A percentile compares a stretch with the other conserved stretches of the same genome.
Evolutionary conservation across 2,113 vertebrate species (phyloP).

Genomic region (Anseranas semipalmata): DNA sequence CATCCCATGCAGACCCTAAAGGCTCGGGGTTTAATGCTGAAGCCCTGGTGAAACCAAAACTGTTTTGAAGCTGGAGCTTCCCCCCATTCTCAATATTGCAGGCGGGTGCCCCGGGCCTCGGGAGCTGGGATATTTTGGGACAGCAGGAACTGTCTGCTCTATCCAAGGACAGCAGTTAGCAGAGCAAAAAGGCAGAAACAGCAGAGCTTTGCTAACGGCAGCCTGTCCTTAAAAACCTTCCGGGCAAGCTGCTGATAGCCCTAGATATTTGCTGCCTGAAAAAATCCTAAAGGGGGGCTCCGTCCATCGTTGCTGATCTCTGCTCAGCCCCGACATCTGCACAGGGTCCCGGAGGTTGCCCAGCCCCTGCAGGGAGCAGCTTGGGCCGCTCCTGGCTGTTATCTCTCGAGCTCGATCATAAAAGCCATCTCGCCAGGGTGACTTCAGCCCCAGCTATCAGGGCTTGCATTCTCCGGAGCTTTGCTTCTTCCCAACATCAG

Average conservation of each 20-base stretch:
- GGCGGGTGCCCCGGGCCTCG: background rate
- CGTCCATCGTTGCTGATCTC: background rate
- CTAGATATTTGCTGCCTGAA: background rate
- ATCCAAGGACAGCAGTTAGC: background rate
- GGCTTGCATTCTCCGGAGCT: rapidly evolving
- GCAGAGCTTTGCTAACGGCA: background rate
- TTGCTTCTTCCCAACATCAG: background rate
- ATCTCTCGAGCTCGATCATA: background rate
- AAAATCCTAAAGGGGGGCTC: background rate
- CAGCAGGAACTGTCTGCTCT: background rate
- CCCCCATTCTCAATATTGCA: rapidly evolving
- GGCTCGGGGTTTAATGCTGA: background rate
- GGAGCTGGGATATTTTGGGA: background rate
- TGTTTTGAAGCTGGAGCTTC: background rate
- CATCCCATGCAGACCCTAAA: background rate
- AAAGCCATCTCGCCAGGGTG: background rate
- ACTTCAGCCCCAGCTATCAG: background rate
- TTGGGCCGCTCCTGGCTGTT: rapidly evolving
- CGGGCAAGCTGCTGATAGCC: background rate
- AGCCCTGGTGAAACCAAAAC: background rate
- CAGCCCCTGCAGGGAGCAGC: background rate
- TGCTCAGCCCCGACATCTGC: background rate
- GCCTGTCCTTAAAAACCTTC: background rate
- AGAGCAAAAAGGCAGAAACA: background rate
- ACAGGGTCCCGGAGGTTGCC: rapidly evolving